Percentiles rank a stretch among this genome's conserved stretches.
Conservation (phyloP, 2,797 vertebrate species). For the Etheostoma nigrum region DNA sequence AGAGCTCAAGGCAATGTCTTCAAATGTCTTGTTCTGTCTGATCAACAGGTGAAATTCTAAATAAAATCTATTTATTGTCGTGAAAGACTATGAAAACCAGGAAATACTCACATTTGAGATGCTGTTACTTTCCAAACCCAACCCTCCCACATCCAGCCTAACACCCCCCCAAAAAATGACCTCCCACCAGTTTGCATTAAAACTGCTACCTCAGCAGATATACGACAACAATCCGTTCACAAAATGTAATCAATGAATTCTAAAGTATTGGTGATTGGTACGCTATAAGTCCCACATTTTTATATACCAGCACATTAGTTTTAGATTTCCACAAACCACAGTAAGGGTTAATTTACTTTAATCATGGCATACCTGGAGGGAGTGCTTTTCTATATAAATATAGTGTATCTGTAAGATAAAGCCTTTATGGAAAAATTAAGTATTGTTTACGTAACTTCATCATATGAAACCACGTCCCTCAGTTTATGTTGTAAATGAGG, state of each 20-base stretch:
- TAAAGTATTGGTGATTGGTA: neutral
- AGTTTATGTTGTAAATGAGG: neutral
- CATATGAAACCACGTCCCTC: neutral
- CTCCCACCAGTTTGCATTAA: neutral
- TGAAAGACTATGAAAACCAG: neutral
- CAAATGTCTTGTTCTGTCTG: neutral
- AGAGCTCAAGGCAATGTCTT: neutral
- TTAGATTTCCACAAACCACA: conserved; percentile 19
- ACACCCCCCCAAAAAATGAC: conserved; percentile 1
- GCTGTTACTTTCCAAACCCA: neutral
- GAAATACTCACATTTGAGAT: neutral
- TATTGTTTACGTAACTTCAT: too few relatives aligned
- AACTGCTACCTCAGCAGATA: conserved; percentile 17
- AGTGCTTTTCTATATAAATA: neutral
- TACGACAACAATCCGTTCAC: conserved; percentile 14
- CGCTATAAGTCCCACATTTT: neutral
- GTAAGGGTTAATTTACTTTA: neutral
- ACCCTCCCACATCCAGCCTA: neutral
- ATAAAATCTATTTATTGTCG: neutral
- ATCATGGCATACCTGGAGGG: neutral
- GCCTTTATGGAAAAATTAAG: conserved; percentile 6
- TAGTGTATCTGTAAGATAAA: conserved; percentile 16
- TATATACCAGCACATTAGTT: neutral
- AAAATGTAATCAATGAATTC: conserved; percentile 17
- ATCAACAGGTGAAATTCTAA: neutral